Base-by-base conservation (phyloP, 2,888 invertebrate species). In the Ormyrus rosae region DNA sequence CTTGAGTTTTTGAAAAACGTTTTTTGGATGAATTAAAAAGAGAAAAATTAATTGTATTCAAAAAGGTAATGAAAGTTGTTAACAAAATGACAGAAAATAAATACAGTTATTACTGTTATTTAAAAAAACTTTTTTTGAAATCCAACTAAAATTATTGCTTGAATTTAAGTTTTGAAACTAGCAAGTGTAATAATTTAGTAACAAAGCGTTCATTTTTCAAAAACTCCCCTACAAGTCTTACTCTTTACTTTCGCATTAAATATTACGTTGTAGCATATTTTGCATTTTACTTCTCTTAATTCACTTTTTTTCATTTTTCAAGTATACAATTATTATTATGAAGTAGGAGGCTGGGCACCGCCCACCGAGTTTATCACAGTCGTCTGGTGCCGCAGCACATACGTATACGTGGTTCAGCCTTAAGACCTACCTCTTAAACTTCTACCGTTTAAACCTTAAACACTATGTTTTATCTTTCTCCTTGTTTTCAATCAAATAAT, bases 371-470 rank as follows among this genome's bases (percentile, higher is more conserved):
- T 83, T 90, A 91, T 91, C 90, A 90, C 91, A 91, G 90, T 90
- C 85, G 90, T 88, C 87, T 90, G 91, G 91, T 91, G 90, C 90
- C 91, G 91, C 90, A 90, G 90, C 91, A 91, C 90, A 90, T 91
- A 91, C 91, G 91, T 91, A 91, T 91, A 91, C 91, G 89, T 90
- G 91, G 90, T 91, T 91, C 89, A 90, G 90, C 91, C 91, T 91
- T 91, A 91, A 85, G 86, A 86, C 89, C 89, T 91, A 90, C 88
- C 87, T 89, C 88, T 90, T 90, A 90, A 9, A 78, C 67, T 71
- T 73, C 82, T 82, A 82, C 79, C 69, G 73, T 75, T 81, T 75
- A 80, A 63, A 80, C 55, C 75, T 82, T 82, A 82, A 80, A 67
- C 50, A 56, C 77, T 80, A 80, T 73, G 61, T 78, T 79, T 71